phyloP scores from a whole-genome alignment of 2,113 vertebrate species.

The Microtus oregoni region DNA sequence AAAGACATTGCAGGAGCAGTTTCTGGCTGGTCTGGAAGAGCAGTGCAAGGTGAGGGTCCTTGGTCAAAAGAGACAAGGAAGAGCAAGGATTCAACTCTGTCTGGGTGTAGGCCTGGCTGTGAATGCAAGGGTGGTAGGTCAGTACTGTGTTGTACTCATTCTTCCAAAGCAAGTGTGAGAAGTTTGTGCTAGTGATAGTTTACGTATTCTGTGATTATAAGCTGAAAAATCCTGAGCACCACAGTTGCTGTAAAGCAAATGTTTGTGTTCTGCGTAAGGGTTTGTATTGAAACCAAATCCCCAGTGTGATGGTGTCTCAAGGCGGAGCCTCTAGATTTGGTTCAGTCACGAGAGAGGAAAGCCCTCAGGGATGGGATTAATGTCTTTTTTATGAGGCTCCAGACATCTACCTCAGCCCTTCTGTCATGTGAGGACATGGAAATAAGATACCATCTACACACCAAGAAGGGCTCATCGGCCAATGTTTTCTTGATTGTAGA shows the following conservation, averaged over 20 bases:
- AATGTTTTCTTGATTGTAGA: not conserved
- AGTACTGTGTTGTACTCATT: not conserved
- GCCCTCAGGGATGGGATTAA: not conserved
- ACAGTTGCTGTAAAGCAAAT: not conserved
- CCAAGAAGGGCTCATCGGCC: not conserved
- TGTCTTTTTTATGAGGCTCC: not conserved
- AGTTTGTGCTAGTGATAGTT: not conserved
- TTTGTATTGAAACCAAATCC: not conserved
- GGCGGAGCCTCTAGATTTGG: not conserved
- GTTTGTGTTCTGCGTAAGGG: too few relatives aligned
- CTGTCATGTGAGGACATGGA: not conserved
- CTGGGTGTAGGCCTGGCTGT: not conserved
- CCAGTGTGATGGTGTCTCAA: not conserved
- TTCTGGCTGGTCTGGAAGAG: not conserved
- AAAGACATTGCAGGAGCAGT: not conserved
- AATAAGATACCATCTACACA: not conserved
- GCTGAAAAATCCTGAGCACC: not conserved
- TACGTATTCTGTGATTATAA: not conserved
- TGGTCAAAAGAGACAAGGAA: not conserved
- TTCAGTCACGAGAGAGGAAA: not conserved
- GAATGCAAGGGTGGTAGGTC: not conserved
- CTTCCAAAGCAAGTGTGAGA: not conserved
- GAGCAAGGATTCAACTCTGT: not conserved
- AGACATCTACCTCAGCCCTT: not conserved
- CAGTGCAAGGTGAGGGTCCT: not conserved